Evolutionary conservation across 2,888 invertebrate genomes (phyloP).

Genomic region (Alviniconcha strummeri): DNA sequence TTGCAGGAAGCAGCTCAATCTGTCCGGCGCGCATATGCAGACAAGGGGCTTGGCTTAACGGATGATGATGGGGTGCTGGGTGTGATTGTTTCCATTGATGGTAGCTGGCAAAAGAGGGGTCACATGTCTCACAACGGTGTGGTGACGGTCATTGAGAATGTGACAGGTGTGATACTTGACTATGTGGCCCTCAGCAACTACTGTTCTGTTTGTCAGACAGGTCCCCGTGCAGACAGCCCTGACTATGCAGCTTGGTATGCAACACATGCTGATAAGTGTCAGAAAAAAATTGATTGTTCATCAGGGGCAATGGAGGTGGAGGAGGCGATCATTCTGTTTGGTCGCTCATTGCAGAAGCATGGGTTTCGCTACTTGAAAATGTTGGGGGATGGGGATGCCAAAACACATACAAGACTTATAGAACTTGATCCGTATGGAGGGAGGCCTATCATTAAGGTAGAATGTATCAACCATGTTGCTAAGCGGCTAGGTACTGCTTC

Average conservation of each 20-base stretch:
- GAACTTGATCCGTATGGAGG: neutral
- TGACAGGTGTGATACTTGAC: neutral
- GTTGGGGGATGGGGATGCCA: slow-evolving; percentile 12
- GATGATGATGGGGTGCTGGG: neutral
- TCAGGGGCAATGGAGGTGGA: slow-evolving; percentile 9
- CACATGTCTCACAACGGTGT: neutral
- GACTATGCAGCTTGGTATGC: neutral
- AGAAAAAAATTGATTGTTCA: slow-evolving; percentile 9
- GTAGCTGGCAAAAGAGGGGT: slow-evolving; percentile 4
- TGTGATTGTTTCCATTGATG: neutral
- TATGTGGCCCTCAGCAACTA: slow-evolving; percentile 2
- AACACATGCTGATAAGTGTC: neutral
- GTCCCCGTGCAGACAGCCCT: neutral
- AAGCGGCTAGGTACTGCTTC: slow-evolving; percentile 17
- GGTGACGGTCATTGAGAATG: neutral
- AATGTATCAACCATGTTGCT: slow-evolving; percentile 16
- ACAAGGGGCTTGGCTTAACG: too few species aligned
- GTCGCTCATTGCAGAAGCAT: neutral
- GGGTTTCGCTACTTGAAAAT: neutral
- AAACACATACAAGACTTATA: neutral
- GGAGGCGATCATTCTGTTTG: neutral
- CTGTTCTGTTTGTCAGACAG: neutral
- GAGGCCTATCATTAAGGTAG: neutral
- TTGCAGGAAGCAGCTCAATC: too few species aligned
- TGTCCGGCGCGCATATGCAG: too few species aligned